These are phyloP conservation scores for Gobionotothen gibberifrons DNA, from an alignment of 2,797 vertebrate genomes.

Conservation along the genomic window DNA sequence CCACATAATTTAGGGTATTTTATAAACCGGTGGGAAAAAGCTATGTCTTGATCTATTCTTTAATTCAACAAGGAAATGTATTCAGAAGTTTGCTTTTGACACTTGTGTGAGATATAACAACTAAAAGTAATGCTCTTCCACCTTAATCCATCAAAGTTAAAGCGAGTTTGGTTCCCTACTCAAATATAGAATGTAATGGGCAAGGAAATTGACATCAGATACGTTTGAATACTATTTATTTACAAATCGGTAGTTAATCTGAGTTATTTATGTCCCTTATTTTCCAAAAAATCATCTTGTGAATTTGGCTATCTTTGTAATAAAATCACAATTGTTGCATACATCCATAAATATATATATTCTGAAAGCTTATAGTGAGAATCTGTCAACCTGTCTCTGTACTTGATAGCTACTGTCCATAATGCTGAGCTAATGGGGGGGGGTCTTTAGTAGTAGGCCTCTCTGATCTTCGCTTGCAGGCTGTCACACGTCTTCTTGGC, in stretches of 20 bases:
- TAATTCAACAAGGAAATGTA: not conserved
- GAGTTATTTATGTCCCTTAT: slow-evolving; percentile 25
- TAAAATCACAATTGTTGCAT: slow-evolving; percentile 29
- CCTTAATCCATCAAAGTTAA: not conserved
- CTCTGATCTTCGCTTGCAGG: slow-evolving; percentile 83
- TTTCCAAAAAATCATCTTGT: slow-evolving; percentile 21
- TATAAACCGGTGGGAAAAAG: not conserved
- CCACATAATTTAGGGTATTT: not conserved
- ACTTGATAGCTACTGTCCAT: slow-evolving; percentile 14
- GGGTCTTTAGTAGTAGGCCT: slow-evolving; percentile 72
- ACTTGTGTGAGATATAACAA: not conserved
- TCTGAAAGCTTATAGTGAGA: slow-evolving; percentile 19
- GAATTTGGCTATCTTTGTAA: slow-evolving; percentile 22
- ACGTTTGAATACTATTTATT: slow-evolving; percentile 71
- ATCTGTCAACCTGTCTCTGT: slow-evolving; percentile 11
- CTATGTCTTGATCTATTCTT: not conserved
- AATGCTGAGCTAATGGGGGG: not conserved
- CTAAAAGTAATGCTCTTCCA: not conserved
- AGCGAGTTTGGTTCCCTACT: not conserved
- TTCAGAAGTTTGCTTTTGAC: not conserved
- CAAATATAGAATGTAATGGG: not conserved
- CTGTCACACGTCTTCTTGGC: slow-evolving; percentile 85
- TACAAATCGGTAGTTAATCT: slow-evolving; percentile 72
- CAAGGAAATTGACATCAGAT: slow-evolving; percentile 4
- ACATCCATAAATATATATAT: slow-evolving; percentile 38